Percentiles rank a stretch among this genome's conserved stretches.
These are phyloP conservation scores for Oryctes rhinoceros DNA, from an alignment of 1,140 invertebrate species.

Conservation along the genomic window DNA sequence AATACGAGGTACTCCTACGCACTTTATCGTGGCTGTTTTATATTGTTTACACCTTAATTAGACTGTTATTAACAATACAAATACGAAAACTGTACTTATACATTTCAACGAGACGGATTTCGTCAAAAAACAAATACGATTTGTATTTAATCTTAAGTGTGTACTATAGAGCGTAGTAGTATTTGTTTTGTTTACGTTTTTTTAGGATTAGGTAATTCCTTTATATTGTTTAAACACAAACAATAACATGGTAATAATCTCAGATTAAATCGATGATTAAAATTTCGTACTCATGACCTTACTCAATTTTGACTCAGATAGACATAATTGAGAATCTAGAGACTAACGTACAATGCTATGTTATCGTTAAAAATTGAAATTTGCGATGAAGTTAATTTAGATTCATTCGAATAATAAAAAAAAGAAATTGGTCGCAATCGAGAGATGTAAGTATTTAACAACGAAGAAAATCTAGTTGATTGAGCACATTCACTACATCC, in stretches of 20 bases:
- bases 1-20: background rate
- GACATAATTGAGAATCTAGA: no score
- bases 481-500: no score
- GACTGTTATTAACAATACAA: slow-evolving; percentile 19
- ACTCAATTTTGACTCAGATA: background rate
- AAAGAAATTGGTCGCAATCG: no score
- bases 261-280: slow-evolving; percentile 9
- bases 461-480: no score
- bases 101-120: background rate
- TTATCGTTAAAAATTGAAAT: no score
- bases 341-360: no score
- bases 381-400: no score
- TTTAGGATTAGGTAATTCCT: background rate
- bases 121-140: background rate
- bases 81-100: background rate
- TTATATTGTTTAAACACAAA: slow-evolving; percentile 10
- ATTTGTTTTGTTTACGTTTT: background rate
- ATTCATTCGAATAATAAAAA: no score
- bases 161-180: background rate
- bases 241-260: background rate
- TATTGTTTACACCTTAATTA: slow-evolving; percentile 3
- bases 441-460: no score
- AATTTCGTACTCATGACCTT: background rate
- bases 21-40: background rate
- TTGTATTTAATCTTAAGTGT: background rate